These are phyloP conservation scores for Pantala flavescens DNA, from an alignment of 1,140 invertebrate species.

Conservation along the genomic window DNA sequence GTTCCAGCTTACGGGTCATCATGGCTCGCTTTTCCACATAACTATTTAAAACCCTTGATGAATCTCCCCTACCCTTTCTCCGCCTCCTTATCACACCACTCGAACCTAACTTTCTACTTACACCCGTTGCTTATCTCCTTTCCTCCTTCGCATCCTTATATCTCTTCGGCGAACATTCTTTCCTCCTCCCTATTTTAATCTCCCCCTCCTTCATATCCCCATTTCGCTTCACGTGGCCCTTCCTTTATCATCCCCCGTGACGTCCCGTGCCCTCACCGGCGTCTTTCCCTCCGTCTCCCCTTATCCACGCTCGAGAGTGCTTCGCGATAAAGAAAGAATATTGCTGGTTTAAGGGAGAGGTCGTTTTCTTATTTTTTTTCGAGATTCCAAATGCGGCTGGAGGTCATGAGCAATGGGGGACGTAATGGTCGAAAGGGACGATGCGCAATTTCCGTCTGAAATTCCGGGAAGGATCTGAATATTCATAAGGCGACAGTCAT, in stretches of 20 bases:
- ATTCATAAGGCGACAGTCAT: too few relatives aligned
- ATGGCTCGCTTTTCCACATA: too few relatives aligned
- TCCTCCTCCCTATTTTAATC: not conserved
- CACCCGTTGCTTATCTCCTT: not conserved
- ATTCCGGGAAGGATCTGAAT: too few relatives aligned
- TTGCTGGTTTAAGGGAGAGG: too few relatives aligned
- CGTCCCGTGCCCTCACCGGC: not conserved
- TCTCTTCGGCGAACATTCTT: not conserved
- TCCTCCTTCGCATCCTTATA: not conserved
- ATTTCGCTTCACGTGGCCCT: not conserved
- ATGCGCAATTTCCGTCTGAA: too few relatives aligned
- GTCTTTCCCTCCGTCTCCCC: not conserved
- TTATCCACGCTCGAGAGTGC: not conserved
- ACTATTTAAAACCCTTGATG: too few relatives aligned
- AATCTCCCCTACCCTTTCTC: not conserved
- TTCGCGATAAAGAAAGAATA: not conserved
- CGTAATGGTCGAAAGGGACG: too few relatives aligned
- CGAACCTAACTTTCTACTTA: constrained; percentile 2
- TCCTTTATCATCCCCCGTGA: not conserved
- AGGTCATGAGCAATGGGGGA: too few relatives aligned
- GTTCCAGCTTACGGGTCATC: too few relatives aligned
- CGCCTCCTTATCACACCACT: not conserved
- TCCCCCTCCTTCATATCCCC: not conserved
- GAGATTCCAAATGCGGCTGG: too few relatives aligned
- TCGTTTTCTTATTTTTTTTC: too few relatives aligned